These are phyloP conservation scores for Melanerpes aurifrons DNA, from an alignment of 2,113 vertebrate genomes.

Conservation along the genomic window DNA sequence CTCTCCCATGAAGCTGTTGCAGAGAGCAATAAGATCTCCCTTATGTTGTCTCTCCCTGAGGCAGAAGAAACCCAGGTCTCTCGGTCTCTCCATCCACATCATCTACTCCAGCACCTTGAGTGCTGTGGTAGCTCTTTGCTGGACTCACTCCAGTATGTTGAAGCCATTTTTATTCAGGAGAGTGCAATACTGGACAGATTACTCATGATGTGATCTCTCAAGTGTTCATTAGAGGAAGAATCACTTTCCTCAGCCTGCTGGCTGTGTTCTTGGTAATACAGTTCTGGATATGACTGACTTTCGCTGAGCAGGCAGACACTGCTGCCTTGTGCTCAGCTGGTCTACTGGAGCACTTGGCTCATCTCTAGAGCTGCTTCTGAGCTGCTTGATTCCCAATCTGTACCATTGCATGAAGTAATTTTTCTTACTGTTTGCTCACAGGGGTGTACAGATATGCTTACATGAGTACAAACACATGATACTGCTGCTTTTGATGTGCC, in stretches of 20 bases:
- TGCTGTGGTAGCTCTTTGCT: not conserved
- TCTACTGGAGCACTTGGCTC: fast-evolving
- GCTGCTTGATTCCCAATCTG: not conserved
- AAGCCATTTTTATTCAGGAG: not conserved
- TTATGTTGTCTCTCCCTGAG: not conserved
- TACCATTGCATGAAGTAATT: not conserved
- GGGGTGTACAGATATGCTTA: not conserved
- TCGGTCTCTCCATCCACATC: not conserved
- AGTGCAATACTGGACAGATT: not conserved
- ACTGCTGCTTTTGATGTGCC: not conserved
- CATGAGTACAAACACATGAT: not conserved
- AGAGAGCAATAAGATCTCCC: not conserved
- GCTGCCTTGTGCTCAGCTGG: not conserved
- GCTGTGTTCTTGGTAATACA: not conserved
- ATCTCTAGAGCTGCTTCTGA: not conserved
- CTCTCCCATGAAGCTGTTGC: not conserved
- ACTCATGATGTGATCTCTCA: not conserved
- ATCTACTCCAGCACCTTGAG: not conserved
- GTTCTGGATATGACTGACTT: not conserved
- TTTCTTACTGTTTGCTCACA: not conserved
- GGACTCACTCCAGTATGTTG: not conserved
- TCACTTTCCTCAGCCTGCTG: not conserved
- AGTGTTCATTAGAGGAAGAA: not conserved
- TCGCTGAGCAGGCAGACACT: not conserved
- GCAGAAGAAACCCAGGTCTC: not conserved